Base-by-base conservation (phyloP, 2,888 invertebrate genomes). In the Amaurobius ferox region DNA sequence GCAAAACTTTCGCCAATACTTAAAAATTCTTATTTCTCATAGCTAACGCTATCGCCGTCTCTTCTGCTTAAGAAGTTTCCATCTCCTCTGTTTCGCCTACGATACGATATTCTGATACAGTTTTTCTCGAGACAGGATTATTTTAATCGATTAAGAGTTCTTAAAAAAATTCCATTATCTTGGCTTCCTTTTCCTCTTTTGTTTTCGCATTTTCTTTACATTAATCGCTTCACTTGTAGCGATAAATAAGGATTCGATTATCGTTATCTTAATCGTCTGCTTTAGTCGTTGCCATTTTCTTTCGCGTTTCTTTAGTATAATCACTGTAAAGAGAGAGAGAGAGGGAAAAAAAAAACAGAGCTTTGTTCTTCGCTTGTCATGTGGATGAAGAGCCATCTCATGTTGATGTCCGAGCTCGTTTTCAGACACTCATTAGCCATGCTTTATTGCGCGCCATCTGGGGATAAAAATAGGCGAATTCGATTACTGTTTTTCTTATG, bases 201-300 rank as follows among this genome's bases (percentile, higher is more conserved):
- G 55, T 55, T 55, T 55, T 55, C 3, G 23, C 55, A 55, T 55
- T 55, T 55, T 55, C 55, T 55, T 55, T 55, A 16, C 55, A 55
- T 55, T 55, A 55, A 55, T 55, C 55, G 55, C 55, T 55, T 55
- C 23, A 23, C 23, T 55, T 55, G 23, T 23, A 55, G 55, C 55
- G 55, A 55, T 55, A 55, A 55, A 55, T 55, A 55, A 55, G 23
- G 13, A 55, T 55, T 55, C 55, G 55, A 55, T 55, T 55, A 55
- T 55, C 55, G 55, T 55, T 55, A 55, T 55, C 55, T 7, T 55
- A 55, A 55, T 55, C 55, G 55, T n/a, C 23, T 55, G 55, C 55
- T 23, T 55, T 23, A 44, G 44, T 44, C 44, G n/a, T 44, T 11
- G 44, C 44, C n/a, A n/a, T n/a, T n/a, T n/a, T 35, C 5, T 5